phyloP scores from a whole-genome alignment of 2,113 vertebrate species.

The Oplegnathus fasciatus region DNA sequence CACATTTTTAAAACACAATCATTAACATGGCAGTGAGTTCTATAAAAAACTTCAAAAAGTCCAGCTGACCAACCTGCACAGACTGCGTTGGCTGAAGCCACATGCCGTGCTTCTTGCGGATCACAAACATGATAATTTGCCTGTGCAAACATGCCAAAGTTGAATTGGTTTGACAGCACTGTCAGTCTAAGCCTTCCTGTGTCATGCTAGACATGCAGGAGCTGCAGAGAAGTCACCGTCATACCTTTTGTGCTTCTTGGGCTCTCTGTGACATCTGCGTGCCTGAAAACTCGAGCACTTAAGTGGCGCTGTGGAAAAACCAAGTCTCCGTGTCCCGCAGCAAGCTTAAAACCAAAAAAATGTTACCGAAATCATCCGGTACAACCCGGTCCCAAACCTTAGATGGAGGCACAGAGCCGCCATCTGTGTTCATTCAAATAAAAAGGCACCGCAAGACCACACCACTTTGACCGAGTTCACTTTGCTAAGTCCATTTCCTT shows the following conservation, averaged over 20 bases:
- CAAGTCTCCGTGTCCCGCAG: not conserved
- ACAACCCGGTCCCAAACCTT: not conserved
- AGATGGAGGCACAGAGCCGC: constrained; percentile 5
- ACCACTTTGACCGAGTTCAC: constrained; percentile 6
- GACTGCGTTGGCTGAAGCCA: not conserved
- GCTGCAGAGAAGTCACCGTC: constrained; percentile 17
- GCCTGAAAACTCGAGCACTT: not conserved
- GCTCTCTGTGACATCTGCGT: constrained; percentile 12
- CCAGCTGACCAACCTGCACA: not conserved
- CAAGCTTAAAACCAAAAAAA: constrained; percentile 19
- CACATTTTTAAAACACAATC: not conserved
- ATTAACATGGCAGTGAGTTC: not conserved
- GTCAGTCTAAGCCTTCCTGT: constrained; percentile 10
- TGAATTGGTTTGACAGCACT: constrained; percentile 15
- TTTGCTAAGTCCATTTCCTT: constrained; percentile 22
- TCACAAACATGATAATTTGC: not conserved
- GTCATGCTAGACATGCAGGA: not conserved
- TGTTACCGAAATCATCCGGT: constrained; percentile 2
- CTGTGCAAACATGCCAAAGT: constrained; percentile 19
- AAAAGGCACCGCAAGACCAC: not conserved
- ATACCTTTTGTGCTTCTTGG: not conserved
- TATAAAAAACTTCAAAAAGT: not conserved
- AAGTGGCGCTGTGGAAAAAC: constrained; percentile 37
- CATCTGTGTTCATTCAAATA: constrained; percentile 45
- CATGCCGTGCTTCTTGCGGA: not conserved